These are phyloP conservation scores for Opisthocomus hoazin DNA, from an alignment of 2,113 vertebrate genomes.

Conservation along the genomic window DNA sequence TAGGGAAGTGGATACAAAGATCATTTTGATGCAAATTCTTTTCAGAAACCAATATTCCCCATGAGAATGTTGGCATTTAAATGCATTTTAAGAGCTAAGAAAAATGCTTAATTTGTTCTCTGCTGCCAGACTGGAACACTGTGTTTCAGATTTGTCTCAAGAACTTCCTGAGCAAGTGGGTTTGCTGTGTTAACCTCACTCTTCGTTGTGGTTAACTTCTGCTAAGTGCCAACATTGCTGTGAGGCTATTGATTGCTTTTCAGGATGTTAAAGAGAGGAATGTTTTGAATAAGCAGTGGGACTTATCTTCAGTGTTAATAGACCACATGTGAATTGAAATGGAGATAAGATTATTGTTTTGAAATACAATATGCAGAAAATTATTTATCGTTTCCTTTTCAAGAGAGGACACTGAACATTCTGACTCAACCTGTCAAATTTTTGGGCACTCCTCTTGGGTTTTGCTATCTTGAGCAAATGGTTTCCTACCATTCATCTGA, in stretches of 20 bases:
- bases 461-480: not conserved
- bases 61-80: slow-evolving; percentile 11
- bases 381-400: not conserved
- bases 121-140: not conserved
- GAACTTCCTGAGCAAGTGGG: slow-evolving; percentile 29
- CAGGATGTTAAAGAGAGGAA: not conserved
- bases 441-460: not conserved
- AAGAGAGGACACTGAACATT: not conserved
- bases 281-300: not conserved
- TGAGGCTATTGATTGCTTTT: not conserved
- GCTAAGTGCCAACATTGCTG: not conserved
- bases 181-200: not conserved
- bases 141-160: slow-evolving; percentile 29
- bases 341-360: not conserved
- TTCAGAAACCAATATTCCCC: not conserved
- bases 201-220: slow-evolving; percentile 10
- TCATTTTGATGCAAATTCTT: slow-evolving; percentile 1
- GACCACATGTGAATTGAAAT: not conserved
- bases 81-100: slow-evolving; percentile 16
- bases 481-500: not conserved
- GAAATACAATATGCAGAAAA: not conserved
- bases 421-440: not conserved
- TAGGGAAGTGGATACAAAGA: not conserved
- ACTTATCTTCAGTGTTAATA: not conserved
- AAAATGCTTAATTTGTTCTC: not conserved